Percentiles rank a stretch among this genome's conserved stretches.
These are phyloP conservation scores for Drosophila diplacantha DNA, from an alignment of 2,888 invertebrate species.

Conservation along the genomic window DNA sequence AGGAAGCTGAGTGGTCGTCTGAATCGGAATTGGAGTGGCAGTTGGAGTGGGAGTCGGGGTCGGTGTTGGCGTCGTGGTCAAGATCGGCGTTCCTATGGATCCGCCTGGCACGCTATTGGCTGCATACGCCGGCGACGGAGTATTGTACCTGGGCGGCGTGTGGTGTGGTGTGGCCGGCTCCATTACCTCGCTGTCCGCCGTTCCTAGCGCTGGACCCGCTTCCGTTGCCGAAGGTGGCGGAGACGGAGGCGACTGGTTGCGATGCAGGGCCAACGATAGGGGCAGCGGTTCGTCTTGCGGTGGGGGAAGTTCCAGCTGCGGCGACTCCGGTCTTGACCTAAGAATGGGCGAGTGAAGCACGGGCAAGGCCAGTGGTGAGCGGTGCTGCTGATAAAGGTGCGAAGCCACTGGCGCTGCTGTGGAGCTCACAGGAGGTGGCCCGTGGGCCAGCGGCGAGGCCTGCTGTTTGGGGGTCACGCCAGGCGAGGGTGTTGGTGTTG, in stretches of 20 bases:
- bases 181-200: constrained; percentile 47
- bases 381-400: constrained; percentile 37
- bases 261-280: constrained; percentile 49
- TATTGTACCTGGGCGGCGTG: constrained; percentile 62
- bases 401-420: constrained; percentile 14
- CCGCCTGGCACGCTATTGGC: constrained; percentile 28
- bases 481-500: constrained; percentile 68
- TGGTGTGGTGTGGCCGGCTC: constrained; percentile 52
- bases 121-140: constrained; percentile 62
- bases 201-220: constrained; percentile 53
- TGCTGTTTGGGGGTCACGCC: constrained; percentile 56
- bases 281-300: constrained; percentile 72
- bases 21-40: constrained; percentile 41
- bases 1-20: constrained; percentile 32
- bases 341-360: constrained; percentile 58
- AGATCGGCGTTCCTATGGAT: constrained; percentile 4
- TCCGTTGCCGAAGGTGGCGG: constrained; percentile 46
- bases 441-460: constrained; percentile 58
- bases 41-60: constrained; percentile 39
- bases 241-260: constrained; percentile 40
- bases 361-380: constrained; percentile 49
- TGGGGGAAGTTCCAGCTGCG: constrained; percentile 58
- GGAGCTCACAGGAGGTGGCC: constrained; percentile 32
- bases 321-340: constrained; percentile 51
- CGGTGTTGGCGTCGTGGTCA: constrained; percentile 24